Conservation (phyloP, 1,140 invertebrate species). For the Drosophila sturtevanti region DNA sequence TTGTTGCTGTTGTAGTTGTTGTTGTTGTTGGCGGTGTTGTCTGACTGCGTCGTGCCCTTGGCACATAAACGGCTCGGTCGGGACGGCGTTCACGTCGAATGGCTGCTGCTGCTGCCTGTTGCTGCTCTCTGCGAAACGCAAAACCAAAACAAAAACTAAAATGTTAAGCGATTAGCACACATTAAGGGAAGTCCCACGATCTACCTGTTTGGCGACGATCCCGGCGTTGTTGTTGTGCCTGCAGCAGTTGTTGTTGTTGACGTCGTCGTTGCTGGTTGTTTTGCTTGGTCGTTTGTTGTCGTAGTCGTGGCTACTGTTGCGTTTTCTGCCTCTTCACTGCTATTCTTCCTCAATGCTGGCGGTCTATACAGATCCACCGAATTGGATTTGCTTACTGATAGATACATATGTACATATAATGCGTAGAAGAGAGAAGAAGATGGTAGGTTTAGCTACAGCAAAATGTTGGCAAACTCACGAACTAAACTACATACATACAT, state of each 20-base stretch:
- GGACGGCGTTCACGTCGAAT: constrained; percentile 85
- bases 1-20: constrained; percentile 42
- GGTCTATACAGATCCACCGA: constrained; percentile 78
- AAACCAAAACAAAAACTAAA: constrained; percentile 66
- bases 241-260: constrained; percentile 31
- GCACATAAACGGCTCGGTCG: constrained; percentile 90
- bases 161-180: constrained; percentile 44
- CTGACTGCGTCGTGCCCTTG: constrained; percentile 86
- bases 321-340: constrained; percentile 46
- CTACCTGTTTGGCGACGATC: constrained; percentile 50
- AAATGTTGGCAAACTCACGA: constrained; percentile 37
- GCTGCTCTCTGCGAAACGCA: constrained; percentile 65
- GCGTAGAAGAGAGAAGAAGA: constrained; percentile 22
- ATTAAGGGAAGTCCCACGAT: background rate
- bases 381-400: constrained; percentile 74
- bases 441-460: constrained; percentile 37
- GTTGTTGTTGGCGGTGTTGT: constrained; percentile 82
- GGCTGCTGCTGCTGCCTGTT: constrained; percentile 41
- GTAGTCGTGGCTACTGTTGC: constrained; percentile 17
- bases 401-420: constrained; percentile 5
- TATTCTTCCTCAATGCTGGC: constrained; percentile 71
- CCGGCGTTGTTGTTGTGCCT: constrained; percentile 54
- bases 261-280: constrained; percentile 32
- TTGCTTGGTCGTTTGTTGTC: constrained; percentile 42
- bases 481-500: background rate